phyloP scores from a whole-genome alignment of 2,797 vertebrate species.

The Gadopsis marmoratus region DNA sequence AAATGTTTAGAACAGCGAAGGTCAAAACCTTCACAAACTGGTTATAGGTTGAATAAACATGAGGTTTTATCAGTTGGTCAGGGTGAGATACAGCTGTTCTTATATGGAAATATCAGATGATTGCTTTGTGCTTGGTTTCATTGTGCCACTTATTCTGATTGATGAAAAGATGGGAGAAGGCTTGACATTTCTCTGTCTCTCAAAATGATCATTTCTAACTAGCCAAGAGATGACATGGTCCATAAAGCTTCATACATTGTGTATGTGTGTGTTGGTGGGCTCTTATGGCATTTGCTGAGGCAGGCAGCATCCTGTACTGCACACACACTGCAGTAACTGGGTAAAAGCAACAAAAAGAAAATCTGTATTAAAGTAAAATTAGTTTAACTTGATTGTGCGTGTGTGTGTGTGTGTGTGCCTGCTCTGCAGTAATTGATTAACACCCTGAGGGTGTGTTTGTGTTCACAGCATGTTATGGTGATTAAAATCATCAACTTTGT shows the following conservation, averaged over 20 bases:
- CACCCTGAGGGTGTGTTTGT: constrained; percentile 75
- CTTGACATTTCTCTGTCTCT: constrained; percentile 34
- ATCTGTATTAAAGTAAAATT: constrained; percentile 43
- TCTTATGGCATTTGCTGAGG: constrained; percentile 12
- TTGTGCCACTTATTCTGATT: constrained; percentile 38
- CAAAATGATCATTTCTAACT: constrained; percentile 35
- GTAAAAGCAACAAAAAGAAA: constrained; percentile 8
- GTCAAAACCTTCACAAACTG: constrained; percentile 25
- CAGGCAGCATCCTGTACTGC: constrained; percentile 5
- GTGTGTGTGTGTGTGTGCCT: constrained; percentile 19
- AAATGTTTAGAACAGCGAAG: constrained; percentile 12
- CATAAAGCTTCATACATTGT: constrained; percentile 1
- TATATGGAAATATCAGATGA: constrained; percentile 40
- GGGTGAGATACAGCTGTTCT: constrained; percentile 23
- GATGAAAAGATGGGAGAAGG: constrained; percentile 10
- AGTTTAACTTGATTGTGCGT: constrained; percentile 51
- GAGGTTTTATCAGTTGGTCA: constrained; percentile 7
- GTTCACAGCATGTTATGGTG: constrained; percentile 74
- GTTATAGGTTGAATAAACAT: constrained; percentile 38
- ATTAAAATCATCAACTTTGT: constrained; percentile 78
- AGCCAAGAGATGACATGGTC: constrained; percentile 1
- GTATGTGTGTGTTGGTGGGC: constrained; percentile 18
- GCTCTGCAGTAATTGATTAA: constrained; percentile 72
- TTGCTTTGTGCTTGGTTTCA: constrained; percentile 36
- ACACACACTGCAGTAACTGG: constrained; percentile 5